Evolutionary conservation across 2,797 vertebrate species (phyloP).

Genomic region (Enteromius thamalakanensis): DNA sequence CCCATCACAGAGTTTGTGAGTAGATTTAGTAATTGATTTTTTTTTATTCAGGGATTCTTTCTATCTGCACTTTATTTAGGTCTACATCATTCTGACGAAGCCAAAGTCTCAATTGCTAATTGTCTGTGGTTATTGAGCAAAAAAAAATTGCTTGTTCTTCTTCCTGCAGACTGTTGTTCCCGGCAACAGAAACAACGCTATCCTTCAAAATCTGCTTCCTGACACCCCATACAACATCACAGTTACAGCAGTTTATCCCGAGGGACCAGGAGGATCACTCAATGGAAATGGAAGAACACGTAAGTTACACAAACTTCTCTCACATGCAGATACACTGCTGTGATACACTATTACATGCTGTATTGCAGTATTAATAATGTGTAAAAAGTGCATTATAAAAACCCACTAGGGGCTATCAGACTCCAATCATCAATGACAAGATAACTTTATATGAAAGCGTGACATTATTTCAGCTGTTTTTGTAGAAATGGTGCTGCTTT

Average conservation of each 20-base stretch:
- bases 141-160: not conserved
- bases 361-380: not conserved
- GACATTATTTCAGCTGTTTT: too few species aligned
- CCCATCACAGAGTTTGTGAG: slow-evolving; percentile 94
- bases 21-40: slow-evolving; percentile 45
- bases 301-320: slow-evolving; percentile 58
- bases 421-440: not conserved
- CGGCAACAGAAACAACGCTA: slow-evolving; percentile 93
- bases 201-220: slow-evolving; percentile 84
- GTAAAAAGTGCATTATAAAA: too few species aligned
- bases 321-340: not conserved
- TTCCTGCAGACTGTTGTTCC: slow-evolving; percentile 83
- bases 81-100: not conserved
- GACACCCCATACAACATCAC: slow-evolving; percentile 96
- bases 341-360: not conserved
- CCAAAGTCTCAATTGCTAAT: not conserved
- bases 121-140: not conserved
- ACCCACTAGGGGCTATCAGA: not conserved
- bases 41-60: not conserved
- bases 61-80: not conserved
- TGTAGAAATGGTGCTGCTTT: not conserved
- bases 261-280: slow-evolving; percentile 87
- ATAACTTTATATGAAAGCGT: not conserved
- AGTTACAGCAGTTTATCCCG: slow-evolving; percentile 88
- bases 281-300: slow-evolving; percentile 90